These are phyloP conservation scores for Suricata suricatta DNA, from an alignment of 2,113 vertebrate species.

Conservation along the genomic window DNA sequence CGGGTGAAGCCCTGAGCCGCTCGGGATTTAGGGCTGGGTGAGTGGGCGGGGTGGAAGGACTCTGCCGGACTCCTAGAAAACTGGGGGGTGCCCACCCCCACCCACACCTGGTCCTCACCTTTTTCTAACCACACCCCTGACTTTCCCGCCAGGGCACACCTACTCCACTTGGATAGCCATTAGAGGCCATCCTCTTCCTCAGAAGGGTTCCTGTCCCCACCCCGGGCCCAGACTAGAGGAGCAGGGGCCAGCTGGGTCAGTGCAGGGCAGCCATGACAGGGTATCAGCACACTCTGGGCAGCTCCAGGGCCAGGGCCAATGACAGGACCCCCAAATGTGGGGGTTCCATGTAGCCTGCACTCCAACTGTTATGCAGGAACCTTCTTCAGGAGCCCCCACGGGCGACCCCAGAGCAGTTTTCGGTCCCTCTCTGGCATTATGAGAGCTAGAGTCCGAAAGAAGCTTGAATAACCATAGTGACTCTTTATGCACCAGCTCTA, in stretches of 20 bases:
- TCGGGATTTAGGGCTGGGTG: neutral
- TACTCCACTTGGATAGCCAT: neutral
- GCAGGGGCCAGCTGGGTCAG: neutral
- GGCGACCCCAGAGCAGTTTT: neutral
- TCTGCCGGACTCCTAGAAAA: neutral
- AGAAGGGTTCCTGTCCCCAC: neutral
- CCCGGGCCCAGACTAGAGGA: neutral
- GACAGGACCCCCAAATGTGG: neutral
- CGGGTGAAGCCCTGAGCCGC: neutral
- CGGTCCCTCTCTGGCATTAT: neutral
- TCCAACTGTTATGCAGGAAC: neutral
- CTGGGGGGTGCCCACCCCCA: neutral
- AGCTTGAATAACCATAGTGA: neutral
- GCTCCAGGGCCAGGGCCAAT: accelerated
- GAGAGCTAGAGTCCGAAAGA: neutral
- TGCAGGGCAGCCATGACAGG: neutral
- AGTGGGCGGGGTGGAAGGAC: neutral
- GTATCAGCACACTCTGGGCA: neutral
- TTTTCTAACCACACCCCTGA: neutral
- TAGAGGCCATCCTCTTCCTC: neutral
- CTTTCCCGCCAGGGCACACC: neutral
- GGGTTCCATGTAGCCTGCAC: accelerated
- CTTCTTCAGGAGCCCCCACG: neutral
- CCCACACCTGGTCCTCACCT: neutral
- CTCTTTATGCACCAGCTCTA: neutral